Evolutionary conservation across 2,888 invertebrate species (phyloP).

Genomic region (Halocaridina rubra): DNA sequence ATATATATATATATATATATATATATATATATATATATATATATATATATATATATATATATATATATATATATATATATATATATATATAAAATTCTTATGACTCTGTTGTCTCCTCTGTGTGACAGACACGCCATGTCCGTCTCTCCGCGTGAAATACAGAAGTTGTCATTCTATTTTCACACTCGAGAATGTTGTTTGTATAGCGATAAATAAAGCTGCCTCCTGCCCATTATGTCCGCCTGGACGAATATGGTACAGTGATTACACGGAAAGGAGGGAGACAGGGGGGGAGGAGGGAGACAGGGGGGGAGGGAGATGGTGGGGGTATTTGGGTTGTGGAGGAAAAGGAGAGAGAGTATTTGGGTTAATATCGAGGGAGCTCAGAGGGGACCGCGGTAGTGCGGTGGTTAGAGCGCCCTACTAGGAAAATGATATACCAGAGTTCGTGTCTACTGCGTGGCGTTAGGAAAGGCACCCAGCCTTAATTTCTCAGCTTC

Average conservation of each 20-base stretch:
- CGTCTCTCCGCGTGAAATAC: neutral
- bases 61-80: neutral
- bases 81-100: neutral
- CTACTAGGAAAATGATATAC: no score
- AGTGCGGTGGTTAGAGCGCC: no score
- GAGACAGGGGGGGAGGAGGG: neutral
- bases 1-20: slow-evolving; percentile 16
- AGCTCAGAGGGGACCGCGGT: no score
- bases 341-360: neutral
- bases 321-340: neutral
- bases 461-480: no score
- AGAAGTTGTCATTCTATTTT: slow-evolving; percentile 14
- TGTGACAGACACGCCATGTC: no score
- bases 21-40: neutral
- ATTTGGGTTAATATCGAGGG: no score
- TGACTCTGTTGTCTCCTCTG: no score
- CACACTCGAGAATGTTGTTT: slow-evolving; percentile 47
- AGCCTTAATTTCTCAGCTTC: no score
- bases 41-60: slow-evolving; percentile 15
- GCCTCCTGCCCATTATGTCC: slow-evolving; percentile 32
- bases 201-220: slow-evolving; percentile 40
- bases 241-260: slow-evolving; percentile 27
- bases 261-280: slow-evolving; percentile 17
- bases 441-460: no score
- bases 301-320: no score